phyloP scores from a whole-genome alignment of 2,797 vertebrate genomes.

The Mormyrops boulengeri region DNA sequence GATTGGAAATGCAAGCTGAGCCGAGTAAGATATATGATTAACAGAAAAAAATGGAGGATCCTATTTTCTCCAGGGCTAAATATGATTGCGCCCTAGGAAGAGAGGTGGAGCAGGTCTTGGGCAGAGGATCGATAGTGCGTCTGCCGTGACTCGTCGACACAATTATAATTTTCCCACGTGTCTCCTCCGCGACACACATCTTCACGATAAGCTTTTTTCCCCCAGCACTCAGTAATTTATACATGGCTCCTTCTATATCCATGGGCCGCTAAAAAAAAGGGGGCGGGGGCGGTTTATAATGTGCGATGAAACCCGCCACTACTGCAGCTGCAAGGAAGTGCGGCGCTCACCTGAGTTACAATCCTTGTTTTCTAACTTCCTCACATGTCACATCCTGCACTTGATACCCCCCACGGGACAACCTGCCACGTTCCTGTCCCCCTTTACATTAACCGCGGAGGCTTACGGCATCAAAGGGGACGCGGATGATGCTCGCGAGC shows the following conservation, averaged over 20 bases:
- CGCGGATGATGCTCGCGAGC: not conserved
- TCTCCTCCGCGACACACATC: not conserved
- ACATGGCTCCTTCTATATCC: not conserved
- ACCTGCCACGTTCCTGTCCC: not conserved
- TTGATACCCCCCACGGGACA: not conserved
- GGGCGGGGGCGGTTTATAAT: not conserved
- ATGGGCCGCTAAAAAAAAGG: not conserved
- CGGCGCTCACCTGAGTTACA: too few species aligned
- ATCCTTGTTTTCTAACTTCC: not conserved
- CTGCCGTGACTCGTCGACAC: not conserved
- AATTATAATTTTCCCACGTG: not conserved
- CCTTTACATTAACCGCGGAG: not conserved
- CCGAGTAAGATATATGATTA: conserved; percentile 5
- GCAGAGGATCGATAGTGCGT: not conserved
- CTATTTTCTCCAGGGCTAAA: conserved; percentile 1
- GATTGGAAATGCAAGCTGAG: conserved; percentile 4
- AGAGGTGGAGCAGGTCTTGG: not conserved
- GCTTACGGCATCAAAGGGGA: conserved; percentile 10
- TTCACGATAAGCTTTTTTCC: not conserved
- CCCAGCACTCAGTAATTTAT: not conserved
- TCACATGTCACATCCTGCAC: not conserved
- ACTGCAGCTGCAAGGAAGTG: not conserved
- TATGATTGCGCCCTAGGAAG: not conserved
- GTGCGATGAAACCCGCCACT: not conserved
- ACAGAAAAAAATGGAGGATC: not conserved